These are phyloP conservation scores for Macaria liturata DNA, from an alignment of 2,888 invertebrate species.

Conservation along the genomic window DNA sequence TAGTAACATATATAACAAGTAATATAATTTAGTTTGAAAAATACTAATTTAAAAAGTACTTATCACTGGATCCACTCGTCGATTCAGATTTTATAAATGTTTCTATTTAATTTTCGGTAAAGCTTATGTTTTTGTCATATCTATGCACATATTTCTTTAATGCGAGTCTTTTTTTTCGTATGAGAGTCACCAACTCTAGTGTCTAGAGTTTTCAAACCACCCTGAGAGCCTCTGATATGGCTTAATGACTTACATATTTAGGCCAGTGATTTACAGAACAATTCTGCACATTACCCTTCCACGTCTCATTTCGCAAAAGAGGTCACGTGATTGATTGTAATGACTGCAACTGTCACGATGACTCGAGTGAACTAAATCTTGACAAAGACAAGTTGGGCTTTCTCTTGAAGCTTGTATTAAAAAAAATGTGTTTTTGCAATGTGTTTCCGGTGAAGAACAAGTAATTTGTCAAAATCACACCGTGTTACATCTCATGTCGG, in stretches of 20 bases:
- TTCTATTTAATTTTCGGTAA: no score
- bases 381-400: conserved; percentile 21
- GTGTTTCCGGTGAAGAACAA: conserved; percentile 18
- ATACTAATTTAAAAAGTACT: no score
- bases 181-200: no score
- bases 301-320: conserved; percentile 10
- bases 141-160: no score
- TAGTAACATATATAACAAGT: no score
- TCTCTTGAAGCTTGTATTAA: conserved; percentile 13
- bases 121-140: no score
- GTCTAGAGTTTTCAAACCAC: no score
- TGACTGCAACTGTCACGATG: conserved; percentile 17
- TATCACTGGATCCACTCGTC: no score
- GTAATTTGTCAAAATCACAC: conserved; percentile 22
- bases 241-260: neutral
- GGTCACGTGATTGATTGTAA: conserved; percentile 22
- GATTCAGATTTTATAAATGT: no score
- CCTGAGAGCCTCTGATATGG: no score
- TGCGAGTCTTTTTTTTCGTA: no score
- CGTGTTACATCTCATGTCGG: conserved; percentile 6
- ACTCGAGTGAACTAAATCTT: conserved; percentile 13
- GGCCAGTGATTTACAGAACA: conserved; percentile 9
- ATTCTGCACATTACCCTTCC: conserved; percentile 11
- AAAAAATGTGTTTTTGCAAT: conserved; percentile 10
- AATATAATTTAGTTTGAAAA: no score